Evolutionary conservation across 1,140 invertebrate species (phyloP).

Genomic region (Caenorhabditis latens): DNA sequence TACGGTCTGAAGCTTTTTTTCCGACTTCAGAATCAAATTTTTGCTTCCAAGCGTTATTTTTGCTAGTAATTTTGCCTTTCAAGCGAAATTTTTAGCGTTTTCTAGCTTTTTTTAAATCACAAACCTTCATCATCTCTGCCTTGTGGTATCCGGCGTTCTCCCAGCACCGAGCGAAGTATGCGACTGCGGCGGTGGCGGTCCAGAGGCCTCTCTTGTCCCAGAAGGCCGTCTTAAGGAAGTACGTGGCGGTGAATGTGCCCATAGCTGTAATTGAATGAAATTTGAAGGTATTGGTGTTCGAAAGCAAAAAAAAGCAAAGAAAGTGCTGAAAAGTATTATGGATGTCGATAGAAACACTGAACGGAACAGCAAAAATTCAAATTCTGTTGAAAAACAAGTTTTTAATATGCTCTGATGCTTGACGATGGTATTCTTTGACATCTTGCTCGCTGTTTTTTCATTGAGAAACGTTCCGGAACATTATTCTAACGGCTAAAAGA

Average conservation of each 20-base stretch:
- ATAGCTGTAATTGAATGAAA: conserved; percentile 49
- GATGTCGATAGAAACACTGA: no score
- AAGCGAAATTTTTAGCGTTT: neutral
- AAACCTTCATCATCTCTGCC: conserved; percentile 66
- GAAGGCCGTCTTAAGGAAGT: conserved; percentile 62
- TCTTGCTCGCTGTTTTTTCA: no score
- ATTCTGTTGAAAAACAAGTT: no score
- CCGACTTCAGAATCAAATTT: no score
- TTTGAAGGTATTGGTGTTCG: neutral
- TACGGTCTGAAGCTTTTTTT: no score
- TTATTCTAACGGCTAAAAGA: no score
- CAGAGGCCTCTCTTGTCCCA: conserved; percentile 63
- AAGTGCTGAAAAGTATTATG: neutral
- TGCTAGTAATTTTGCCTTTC: neutral
- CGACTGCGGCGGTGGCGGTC: conserved; percentile 40
- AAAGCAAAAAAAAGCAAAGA: neutral
- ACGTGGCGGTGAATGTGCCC: conserved; percentile 67
- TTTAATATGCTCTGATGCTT: no score
- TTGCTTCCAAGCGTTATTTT: neutral
- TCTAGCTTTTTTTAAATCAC: neutral
- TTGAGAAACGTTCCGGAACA: no score
- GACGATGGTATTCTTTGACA: no score
- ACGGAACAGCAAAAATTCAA: no score
- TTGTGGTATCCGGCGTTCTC: conserved; percentile 63
- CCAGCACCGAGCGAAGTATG: conserved; percentile 64